Base-by-base conservation (phyloP, 2,797 vertebrate species). In the Prionace glauca region DNA sequence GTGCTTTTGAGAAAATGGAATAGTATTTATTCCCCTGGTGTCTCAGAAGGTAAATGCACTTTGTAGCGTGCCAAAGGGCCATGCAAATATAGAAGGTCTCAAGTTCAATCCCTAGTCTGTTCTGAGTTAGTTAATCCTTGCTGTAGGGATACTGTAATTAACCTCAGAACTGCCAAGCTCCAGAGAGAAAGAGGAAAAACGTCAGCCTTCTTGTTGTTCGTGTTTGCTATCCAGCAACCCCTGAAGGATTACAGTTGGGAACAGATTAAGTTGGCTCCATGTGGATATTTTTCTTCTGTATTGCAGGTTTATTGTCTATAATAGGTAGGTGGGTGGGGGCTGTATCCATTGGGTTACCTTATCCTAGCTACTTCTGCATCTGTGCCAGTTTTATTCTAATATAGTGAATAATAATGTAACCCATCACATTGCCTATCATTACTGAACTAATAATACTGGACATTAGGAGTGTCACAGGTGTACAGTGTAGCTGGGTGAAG, bases 51-150 rank as follows among this genome's bases (percentile, higher is more conserved):
- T 74, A 94, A 74, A 56, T 94, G 69, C 69, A 94, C 45, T 74
- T 71, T 74, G 16, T 72, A 14, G 11, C 45, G 1, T 50, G 71
- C 69, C 65, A 45, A 72, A 74, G 24, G 93, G 93, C 71, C 45
- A 77, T 74, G 77, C 69, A 74, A 56, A 77, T n/a, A 41, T 60
- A 72, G 93, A 60, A 95, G 93, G 72, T 74, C 41, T 60, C 29
- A 60, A 50, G 71, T 74, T 74, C 69, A 74, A 50, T 77, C 71
- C 16, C 32, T 18, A 71, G 71, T 32, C 93, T 60, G 71, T 95
- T 95, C 93, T 74, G 93, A 74, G 71, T 95, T 95, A 95, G 71
- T 95, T 95, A 60, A 95, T 95, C 71, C 50, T 29, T 77, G 26
- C n/a, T 67, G 24, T 67, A 69, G 90, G 65, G 65, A 92, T 92